These are phyloP conservation scores for Orthosia gracilis DNA, from an alignment of 2,888 invertebrate species.

Conservation along the genomic window DNA sequence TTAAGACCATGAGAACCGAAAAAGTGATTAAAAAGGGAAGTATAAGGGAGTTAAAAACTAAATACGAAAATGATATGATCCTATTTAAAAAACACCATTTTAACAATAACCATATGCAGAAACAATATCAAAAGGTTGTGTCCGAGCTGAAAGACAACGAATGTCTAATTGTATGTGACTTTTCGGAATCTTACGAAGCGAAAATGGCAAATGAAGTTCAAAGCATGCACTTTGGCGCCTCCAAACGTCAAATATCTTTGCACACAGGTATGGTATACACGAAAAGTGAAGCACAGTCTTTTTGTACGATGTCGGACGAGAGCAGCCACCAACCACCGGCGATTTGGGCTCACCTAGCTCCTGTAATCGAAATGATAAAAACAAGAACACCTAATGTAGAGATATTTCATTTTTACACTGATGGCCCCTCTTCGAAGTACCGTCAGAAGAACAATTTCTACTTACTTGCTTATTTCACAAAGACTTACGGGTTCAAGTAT, in stretches of 20 bases:
- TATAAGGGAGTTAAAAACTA: constrained; percentile 3
- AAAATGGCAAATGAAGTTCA: neutral
- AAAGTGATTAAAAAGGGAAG: constrained; percentile 3
- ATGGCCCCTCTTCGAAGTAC: no score
- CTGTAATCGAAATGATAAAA: no score
- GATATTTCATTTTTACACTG: no score
- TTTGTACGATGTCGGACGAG: no score
- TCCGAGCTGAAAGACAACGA: constrained; percentile 1
- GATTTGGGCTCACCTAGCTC: no score
- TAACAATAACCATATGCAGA: constrained; percentile 3
- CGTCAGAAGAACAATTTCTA: no score
- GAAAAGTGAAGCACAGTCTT: no score
- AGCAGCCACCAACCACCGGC: no score
- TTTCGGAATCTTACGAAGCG: constrained; percentile 1
- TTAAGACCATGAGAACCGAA: constrained; percentile 3
- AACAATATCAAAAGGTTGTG: constrained; percentile 3
- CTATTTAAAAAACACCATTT: constrained; percentile 1
- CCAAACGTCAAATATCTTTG: neutral
- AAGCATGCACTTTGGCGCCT: constrained; percentile 3
- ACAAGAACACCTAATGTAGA: no score
- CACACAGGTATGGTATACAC: no score
- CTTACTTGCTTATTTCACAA: no score
- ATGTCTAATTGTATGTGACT: constrained; percentile 3
- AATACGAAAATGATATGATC: constrained; percentile 3
- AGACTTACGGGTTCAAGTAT: no score